Conservation (phyloP, 2,888 invertebrate genomes). For the Metellina segmentata region DNA sequence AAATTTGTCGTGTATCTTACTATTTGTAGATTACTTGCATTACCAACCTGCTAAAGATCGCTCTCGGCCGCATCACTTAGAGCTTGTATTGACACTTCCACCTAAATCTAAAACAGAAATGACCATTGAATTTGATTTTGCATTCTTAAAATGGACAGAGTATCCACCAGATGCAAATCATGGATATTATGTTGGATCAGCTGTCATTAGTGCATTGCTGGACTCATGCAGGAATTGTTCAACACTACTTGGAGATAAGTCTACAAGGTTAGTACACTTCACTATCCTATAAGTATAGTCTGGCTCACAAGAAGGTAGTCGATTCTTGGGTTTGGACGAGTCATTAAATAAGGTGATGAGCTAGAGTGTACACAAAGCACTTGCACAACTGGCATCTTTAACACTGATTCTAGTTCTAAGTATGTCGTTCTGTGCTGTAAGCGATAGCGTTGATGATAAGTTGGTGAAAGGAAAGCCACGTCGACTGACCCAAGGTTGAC, state of each 20-base stretch:
- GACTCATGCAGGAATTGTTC: slow-evolving; percentile 87
- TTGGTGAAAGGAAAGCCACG: too few species aligned
- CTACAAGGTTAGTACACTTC: background rate
- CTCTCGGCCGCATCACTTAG: slow-evolving; percentile 91
- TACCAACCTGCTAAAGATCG: slow-evolving; percentile 89
- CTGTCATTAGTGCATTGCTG: slow-evolving; percentile 89
- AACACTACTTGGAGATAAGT: background rate
- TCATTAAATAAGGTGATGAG: too few species aligned
- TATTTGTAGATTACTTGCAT: slow-evolving; percentile 69
- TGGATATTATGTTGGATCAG: slow-evolving; percentile 96
- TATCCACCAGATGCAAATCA: slow-evolving; percentile 99
- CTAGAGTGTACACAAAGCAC: too few species aligned
- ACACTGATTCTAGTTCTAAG: too few species aligned
- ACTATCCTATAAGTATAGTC: too few species aligned
- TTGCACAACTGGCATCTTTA: too few species aligned
- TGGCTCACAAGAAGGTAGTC: too few species aligned
- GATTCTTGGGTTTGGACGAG: too few species aligned
- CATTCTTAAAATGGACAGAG: slow-evolving; percentile 98
- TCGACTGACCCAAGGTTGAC: too few species aligned
- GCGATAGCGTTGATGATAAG: too few species aligned
- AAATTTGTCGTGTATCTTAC: too few species aligned
- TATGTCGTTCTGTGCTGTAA: too few species aligned
- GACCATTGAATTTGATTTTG: slow-evolving; percentile 94
- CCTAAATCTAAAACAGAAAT: slow-evolving; percentile 90
- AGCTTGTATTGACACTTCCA: slow-evolving; percentile 90